Evolutionary conservation across 2,888 invertebrate genomes (phyloP).

Genomic region (Elmis aenea): DNA sequence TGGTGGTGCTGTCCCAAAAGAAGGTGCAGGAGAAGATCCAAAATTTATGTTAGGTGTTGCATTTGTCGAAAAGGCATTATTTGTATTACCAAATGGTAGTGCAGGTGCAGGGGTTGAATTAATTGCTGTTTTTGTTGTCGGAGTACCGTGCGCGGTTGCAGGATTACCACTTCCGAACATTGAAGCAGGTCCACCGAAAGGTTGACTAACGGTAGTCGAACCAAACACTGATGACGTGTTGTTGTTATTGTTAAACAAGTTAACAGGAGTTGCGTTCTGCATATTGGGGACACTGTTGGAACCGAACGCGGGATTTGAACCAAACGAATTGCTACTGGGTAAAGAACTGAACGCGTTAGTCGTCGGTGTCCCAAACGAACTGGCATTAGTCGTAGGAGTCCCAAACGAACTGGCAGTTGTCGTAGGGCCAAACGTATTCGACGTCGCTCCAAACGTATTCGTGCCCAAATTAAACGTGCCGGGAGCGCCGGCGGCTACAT

Average conservation of each 20-base stretch:
- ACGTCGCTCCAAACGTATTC: slow-evolving; percentile 4
- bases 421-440: slow-evolving; percentile 7
- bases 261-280: no score
- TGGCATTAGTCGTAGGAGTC: slow-evolving; percentile 10
- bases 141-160: no score
- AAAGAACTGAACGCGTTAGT: background rate
- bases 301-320: no score
- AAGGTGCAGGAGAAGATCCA: slow-evolving; percentile 6
- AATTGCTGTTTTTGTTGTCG: slow-evolving; percentile 1
- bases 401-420: slow-evolving; percentile 12
- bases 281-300: no score
- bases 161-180: no score
- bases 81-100: slow-evolving; percentile 10
- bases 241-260: no score
- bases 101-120: slow-evolving; percentile 2
- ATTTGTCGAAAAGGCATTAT: background rate
- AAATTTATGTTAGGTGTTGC: background rate
- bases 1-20: slow-evolving; percentile 7
- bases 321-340: slow-evolving; percentile 8
- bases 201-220: no score
- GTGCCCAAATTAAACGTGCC: no score
- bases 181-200: no score
- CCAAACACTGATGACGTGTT: slow-evolving; percentile 3
- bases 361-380: slow-evolving; percentile 8
- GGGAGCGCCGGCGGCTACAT: no score